Percentiles rank a stretch among this genome's conserved stretches.
These are phyloP conservation scores for Leucopsar rothschildi DNA, from an alignment of 2,113 vertebrate species.

Conservation along the genomic window DNA sequence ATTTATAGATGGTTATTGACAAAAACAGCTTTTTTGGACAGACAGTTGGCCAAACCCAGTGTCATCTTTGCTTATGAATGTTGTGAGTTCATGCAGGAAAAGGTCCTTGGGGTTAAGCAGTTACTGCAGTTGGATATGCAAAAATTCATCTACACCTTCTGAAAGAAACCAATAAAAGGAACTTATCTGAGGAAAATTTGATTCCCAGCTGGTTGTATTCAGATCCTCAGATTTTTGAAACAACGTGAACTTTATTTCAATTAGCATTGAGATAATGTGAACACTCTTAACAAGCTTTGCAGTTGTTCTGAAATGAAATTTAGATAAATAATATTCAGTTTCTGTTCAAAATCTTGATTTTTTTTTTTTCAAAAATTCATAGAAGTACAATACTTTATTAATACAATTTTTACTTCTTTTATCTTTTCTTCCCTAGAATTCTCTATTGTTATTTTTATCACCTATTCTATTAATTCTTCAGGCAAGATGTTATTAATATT, in stretches of 20 bases:
- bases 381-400: background rate
- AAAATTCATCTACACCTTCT: background rate
- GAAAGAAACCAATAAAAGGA: background rate
- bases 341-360: background rate
- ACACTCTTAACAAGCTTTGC: background rate
- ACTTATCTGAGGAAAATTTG: background rate
- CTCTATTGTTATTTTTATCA: slow-evolving; percentile 48
- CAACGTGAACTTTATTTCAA: background rate
- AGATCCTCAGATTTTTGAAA: background rate
- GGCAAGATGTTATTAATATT: slow-evolving; percentile 60
- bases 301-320: background rate
- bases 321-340: background rate
- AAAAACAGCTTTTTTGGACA: background rate
- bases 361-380: background rate
- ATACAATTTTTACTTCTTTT: background rate
- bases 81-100: background rate
- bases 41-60: background rate
- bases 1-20: background rate
- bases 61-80: background rate
- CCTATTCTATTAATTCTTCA: slow-evolving; percentile 52
- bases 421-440: slow-evolving; percentile 6
- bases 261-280: background rate
- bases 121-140: background rate
- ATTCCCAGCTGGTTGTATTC: background rate
- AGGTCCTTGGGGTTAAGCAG: background rate